Evolutionary conservation across 2,888 invertebrate genomes (phyloP).

Genomic region (Dichetophora obliterata): DNA sequence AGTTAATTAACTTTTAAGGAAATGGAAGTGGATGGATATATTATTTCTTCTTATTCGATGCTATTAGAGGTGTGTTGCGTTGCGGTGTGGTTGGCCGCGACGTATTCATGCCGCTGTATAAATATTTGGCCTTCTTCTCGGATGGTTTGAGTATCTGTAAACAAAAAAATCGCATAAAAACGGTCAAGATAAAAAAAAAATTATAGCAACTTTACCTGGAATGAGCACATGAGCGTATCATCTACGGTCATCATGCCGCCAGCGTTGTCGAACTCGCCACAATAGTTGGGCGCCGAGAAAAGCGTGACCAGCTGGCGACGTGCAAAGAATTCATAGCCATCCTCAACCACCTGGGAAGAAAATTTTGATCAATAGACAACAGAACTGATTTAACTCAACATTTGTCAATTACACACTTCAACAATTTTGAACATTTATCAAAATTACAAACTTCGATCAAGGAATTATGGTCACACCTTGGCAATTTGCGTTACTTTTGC

Average conservation of each 20-base stretch:
- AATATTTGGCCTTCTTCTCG: conserved; percentile 99
- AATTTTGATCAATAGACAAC: conserved; percentile 38
- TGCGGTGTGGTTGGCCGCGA: conserved; percentile 89
- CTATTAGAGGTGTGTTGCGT: conserved; percentile 75
- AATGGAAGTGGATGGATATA: conserved; percentile 70
- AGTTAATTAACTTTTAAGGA: conserved; percentile 66
- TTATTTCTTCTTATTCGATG: conserved; percentile 70
- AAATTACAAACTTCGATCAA: too few species aligned
- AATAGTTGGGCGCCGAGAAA: conserved; percentile 98
- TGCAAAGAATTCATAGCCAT: conserved; percentile 99
- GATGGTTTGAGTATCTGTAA: conserved; percentile 97
- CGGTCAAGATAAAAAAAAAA: neutral
- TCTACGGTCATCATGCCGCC: conserved; percentile 99
- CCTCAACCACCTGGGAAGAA: conserved; percentile 86
- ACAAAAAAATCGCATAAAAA: conserved; percentile 1
- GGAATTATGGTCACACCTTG: too few species aligned
- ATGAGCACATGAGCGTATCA: conserved; percentile 99
- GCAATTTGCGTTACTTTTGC: too few species aligned
- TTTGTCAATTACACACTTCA: too few species aligned
- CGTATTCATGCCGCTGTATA: conserved; percentile 91
- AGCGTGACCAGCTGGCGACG: conserved; percentile 97
- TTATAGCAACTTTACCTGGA: conserved; percentile 80
- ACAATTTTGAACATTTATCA: too few species aligned
- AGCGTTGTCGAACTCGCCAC: conserved; percentile 98
- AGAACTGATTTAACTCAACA: conserved; percentile 8